Evolutionary conservation across 2,888 invertebrate species (phyloP).

Genomic region (Zaprionus lineosus): DNA sequence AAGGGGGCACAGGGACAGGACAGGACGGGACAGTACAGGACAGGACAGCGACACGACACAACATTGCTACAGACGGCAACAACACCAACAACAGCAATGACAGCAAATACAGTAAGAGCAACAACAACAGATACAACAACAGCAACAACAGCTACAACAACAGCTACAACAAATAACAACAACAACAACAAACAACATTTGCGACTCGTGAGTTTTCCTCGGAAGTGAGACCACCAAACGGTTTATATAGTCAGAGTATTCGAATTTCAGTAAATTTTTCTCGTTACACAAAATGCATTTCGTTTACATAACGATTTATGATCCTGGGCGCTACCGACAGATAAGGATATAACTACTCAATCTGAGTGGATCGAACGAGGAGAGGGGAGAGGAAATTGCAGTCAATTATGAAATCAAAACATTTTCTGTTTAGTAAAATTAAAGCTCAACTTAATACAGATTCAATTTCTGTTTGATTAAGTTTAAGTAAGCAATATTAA

Average conservation of each 20-base stretch:
- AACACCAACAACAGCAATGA: slow-evolving; percentile 23
- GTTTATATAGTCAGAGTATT: slow-evolving; percentile 9
- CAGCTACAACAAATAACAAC: slow-evolving; percentile 19
- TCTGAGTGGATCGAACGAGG: no score
- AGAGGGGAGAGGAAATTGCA: no score
- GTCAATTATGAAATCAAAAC: no score
- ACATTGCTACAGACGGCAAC: slow-evolving; percentile 16
- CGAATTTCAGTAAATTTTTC: slow-evolving; percentile 24
- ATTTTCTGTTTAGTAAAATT: no score
- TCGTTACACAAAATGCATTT: slow-evolving; percentile 47
- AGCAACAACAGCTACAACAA: no score
- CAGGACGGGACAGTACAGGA: slow-evolving; percentile 31
- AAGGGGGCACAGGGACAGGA: slow-evolving; percentile 50
- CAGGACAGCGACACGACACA: slow-evolving; percentile 18
- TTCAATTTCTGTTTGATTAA: no score
- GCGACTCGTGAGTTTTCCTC: slow-evolving; percentile 38
- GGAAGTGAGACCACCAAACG: slow-evolving; percentile 39
- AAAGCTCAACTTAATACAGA: no score
- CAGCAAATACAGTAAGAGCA: no score
- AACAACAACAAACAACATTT: slow-evolving; percentile 24
- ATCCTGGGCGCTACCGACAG: no score
- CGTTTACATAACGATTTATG: slow-evolving; percentile 49
- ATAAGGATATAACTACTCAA: no score
- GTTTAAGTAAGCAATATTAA: no score
- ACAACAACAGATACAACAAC: no score